A percentile compares a stretch with the other conserved stretches of the same genome.
These are phyloP conservation scores for Mythimna ferrago DNA, from an alignment of 2,888 invertebrate genomes.

Conservation along the genomic window DNA sequence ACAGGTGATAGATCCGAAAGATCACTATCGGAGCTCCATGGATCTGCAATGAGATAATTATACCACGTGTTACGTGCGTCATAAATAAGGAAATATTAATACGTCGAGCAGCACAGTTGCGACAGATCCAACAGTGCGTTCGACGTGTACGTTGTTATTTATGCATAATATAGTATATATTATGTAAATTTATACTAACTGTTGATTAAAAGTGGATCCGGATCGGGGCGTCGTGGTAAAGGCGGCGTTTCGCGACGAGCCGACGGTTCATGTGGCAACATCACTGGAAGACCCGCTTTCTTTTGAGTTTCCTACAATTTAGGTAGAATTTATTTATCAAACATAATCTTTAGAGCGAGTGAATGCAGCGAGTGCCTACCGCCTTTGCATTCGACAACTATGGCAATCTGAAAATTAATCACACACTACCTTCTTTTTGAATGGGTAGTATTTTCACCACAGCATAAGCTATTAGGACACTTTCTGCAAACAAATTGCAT, in stretches of 20 bases:
- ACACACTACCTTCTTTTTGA: background rate
- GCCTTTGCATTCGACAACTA: background rate
- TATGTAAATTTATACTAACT: conserved; percentile 69
- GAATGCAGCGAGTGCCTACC: no score
- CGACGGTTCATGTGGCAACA: conserved; percentile 95
- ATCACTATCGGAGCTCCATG: conserved; percentile 96
- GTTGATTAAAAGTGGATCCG: conserved; percentile 93
- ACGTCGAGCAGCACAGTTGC: background rate
- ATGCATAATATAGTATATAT: background rate
- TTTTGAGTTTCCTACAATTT: conserved; percentile 94
- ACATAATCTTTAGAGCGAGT: no score
- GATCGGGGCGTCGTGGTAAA: conserved; percentile 93
- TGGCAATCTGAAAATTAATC: background rate
- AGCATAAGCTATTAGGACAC: no score
- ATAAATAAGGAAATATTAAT: background rate
- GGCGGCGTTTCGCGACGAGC: conserved; percentile 94
- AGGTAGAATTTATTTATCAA: background rate
- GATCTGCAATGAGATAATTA: conserved; percentile 82
- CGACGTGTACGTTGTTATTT: background rate
- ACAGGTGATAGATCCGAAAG: conserved; percentile 96
- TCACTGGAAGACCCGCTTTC: conserved; percentile 96
- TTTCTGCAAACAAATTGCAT: no score
- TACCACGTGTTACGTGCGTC: background rate
- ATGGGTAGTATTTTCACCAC: background rate
- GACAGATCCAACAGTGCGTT: no score